A percentile compares a stretch with the other conserved stretches of the same genome.
These are phyloP conservation scores for Drosophila repletoides DNA, from an alignment of 1,140 invertebrate genomes.

Conservation along the genomic window DNA sequence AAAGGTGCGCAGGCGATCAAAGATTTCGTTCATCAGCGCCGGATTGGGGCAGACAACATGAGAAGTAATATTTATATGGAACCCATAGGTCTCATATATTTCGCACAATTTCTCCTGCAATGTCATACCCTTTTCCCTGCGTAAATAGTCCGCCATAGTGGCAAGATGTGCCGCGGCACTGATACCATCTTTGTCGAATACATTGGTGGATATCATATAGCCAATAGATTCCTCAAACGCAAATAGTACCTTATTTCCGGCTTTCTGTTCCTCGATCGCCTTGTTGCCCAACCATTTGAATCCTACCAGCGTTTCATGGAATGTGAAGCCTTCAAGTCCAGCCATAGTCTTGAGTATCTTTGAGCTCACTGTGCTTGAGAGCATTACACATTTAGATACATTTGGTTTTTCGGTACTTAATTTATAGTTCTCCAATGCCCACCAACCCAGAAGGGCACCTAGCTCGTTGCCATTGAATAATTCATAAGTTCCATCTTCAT, in stretches of 20 bases:
- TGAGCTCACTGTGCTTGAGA: constrained; percentile 98
- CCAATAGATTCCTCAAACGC: constrained; percentile 98
- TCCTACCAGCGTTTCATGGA: constrained; percentile 97
- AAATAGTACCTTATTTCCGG: constrained; percentile 92
- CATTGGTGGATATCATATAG: constrained; percentile 94
- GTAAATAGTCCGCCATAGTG: constrained; percentile 91
- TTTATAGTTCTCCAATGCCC: constrained; percentile 88
- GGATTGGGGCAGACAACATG: constrained; percentile 94
- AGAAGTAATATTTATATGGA: constrained; percentile 92
- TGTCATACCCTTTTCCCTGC: constrained; percentile 85
- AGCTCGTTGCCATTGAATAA: constrained; percentile 98
- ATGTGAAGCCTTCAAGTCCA: constrained; percentile 91
- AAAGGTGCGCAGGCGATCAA: constrained; percentile 92
- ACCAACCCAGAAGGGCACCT: constrained; percentile 97
- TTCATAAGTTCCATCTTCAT: constrained; percentile 88
- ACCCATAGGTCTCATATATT: constrained; percentile 93
- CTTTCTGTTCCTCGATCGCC: constrained; percentile 87
- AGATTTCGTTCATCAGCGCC: constrained; percentile 88
- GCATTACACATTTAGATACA: constrained; percentile 87
- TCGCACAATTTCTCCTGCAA: constrained; percentile 89
- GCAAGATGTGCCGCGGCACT: constrained; percentile 91
- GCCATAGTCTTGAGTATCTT: constrained; percentile 95
- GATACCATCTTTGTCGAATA: constrained; percentile 98
- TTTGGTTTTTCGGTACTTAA: constrained; percentile 83
- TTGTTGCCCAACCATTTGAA: constrained; percentile 99